phyloP scores from a whole-genome alignment of 2,113 vertebrate species.

The Pardalotus punctatus region DNA sequence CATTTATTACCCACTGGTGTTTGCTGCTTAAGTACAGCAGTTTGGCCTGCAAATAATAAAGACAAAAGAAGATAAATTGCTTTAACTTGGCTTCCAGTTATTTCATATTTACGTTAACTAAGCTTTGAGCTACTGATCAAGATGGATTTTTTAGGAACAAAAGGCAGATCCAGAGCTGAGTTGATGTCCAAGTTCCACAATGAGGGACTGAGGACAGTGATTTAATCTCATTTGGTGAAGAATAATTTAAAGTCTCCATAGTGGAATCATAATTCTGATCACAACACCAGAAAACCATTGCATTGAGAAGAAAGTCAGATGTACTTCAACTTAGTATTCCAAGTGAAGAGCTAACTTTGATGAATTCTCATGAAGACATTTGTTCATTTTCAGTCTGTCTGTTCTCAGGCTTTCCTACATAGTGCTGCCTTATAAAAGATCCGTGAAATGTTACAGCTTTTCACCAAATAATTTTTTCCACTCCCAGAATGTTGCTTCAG shows the following conservation, averaged over 20 bases:
- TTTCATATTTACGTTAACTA: background rate
- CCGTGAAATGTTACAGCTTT: conserved; percentile 11
- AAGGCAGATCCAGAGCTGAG: background rate
- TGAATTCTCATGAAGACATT: background rate
- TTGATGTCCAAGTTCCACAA: background rate
- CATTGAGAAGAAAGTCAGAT: background rate
- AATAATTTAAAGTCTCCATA: background rate
- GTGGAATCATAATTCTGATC: background rate
- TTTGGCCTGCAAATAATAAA: background rate
- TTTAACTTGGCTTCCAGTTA: background rate
- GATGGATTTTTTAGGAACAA: background rate
- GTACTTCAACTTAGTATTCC: background rate
- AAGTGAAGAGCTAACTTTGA: background rate
- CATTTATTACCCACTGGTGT: background rate
- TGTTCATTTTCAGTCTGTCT: background rate
- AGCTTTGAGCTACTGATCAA: background rate
- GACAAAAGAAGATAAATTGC: background rate
- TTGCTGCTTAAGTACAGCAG: background rate
- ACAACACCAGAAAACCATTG: background rate
- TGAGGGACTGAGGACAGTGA: background rate
- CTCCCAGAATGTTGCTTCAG: conserved; percentile 23
- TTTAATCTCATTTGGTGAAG: background rate
- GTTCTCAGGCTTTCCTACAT: background rate
- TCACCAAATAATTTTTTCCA: conserved; percentile 55
- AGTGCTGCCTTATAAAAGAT: background rate